phyloP scores from a whole-genome alignment of 1,140 invertebrate species.

The Holcopasites calliopsidis region DNA sequence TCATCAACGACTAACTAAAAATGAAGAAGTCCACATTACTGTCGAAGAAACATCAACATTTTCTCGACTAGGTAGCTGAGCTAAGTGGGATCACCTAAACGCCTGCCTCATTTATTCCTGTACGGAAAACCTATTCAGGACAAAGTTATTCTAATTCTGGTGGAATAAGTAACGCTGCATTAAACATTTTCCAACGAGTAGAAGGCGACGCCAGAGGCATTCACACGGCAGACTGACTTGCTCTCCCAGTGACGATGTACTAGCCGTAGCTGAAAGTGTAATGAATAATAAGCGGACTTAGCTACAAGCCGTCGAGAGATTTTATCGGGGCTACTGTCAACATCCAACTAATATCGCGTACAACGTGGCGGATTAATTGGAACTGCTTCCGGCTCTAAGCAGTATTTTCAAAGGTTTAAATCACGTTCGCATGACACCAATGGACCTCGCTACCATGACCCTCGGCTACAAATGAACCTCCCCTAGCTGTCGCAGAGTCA shows the following conservation, averaged over 20 bases:
- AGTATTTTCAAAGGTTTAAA: constrained; percentile 69
- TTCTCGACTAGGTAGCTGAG: too few relatives aligned
- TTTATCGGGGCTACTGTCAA: constrained; percentile 76
- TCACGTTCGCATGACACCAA: constrained; percentile 63
- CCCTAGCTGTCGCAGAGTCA: constrained; percentile 2
- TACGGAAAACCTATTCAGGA: too few relatives aligned
- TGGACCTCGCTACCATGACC: constrained; percentile 8
- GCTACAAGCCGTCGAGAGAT: constrained; percentile 69
- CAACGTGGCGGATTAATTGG: constrained; percentile 76
- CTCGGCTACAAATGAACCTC: not conserved
- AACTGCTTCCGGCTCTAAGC: constrained; percentile 65
- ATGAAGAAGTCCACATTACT: too few relatives aligned
- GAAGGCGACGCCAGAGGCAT: constrained; percentile 51
- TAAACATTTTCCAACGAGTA: constrained; percentile 2
- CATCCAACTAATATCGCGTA: constrained; percentile 78
- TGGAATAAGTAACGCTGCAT: not conserved
- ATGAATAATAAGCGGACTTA: constrained; percentile 73
- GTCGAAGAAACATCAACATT: too few relatives aligned
- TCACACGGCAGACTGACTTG: constrained; percentile 55
- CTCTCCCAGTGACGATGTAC: constrained; percentile 34
- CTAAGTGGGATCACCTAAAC: too few relatives aligned
- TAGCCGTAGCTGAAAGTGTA: constrained; percentile 68
- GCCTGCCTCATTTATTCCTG: too few relatives aligned
- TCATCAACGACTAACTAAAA: too few relatives aligned
- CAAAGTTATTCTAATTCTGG: too few relatives aligned